phyloP scores from a whole-genome alignment of 2,797 vertebrate genomes.

The Clangula hyemalis region DNA sequence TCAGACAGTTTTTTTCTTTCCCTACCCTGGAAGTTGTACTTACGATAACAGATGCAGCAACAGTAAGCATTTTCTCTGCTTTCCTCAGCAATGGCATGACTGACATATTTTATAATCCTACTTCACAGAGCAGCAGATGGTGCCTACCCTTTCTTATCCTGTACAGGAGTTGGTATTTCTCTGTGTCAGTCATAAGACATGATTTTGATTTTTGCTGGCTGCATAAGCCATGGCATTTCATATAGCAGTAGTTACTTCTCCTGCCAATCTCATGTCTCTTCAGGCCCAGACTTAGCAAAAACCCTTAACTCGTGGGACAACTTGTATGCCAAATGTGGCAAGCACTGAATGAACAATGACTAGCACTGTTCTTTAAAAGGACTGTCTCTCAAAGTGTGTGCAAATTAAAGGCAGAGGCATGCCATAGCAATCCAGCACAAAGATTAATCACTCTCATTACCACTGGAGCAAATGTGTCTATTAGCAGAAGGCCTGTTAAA shows the following conservation, averaged over 20 bases:
- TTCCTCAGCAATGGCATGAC: conserved; percentile 25
- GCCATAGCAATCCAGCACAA: neutral
- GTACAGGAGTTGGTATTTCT: conserved; percentile 61
- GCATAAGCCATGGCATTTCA: neutral
- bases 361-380: neutral
- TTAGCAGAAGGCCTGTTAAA: neutral
- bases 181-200: conserved; percentile 47
- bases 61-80: conserved; percentile 15
- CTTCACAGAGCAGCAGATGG: conserved; percentile 51
- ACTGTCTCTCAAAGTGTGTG: neutral
- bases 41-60: neutral
- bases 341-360: neutral
- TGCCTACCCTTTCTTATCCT: conserved; percentile 20
- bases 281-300: neutral
- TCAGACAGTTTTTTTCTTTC: neutral
- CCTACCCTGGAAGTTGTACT: neutral
- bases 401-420: neutral
- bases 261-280: neutral
- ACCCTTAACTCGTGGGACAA: neutral
- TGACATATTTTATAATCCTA: conserved; percentile 58
- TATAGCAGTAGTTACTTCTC: neutral
- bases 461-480: neutral
- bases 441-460: neutral
- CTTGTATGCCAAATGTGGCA: neutral
- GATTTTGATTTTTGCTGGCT: conserved; percentile 11